These are phyloP conservation scores for Sinodicranocentrus sp. DNA, from an alignment of 2,888 invertebrate species.

Conservation along the genomic window DNA sequence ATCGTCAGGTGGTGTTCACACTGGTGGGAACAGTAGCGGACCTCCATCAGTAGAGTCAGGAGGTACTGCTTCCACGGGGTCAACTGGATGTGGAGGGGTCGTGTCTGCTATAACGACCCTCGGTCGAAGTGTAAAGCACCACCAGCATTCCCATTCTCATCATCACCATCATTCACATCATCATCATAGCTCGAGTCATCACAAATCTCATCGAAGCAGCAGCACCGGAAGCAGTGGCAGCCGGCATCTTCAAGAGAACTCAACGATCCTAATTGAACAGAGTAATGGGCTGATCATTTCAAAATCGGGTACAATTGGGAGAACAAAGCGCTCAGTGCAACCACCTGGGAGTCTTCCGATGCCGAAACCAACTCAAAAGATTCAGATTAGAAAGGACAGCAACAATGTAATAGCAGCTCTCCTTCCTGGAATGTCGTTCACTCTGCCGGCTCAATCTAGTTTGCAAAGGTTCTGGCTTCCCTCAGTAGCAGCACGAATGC, in stretches of 20 bases:
- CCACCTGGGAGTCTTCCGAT: slow-evolving; percentile 65
- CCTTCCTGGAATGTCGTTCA: slow-evolving; percentile 48
- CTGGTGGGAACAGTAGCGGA: slow-evolving; percentile 47
- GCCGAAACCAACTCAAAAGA: background rate
- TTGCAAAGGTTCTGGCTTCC: slow-evolving; percentile 20
- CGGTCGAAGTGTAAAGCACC: slow-evolving; percentile 21
- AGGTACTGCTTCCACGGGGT: slow-evolving; percentile 23
- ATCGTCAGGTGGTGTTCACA: background rate
- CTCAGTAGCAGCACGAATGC: slow-evolving; percentile 35
- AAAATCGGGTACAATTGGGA: slow-evolving; percentile 33
- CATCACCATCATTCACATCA: slow-evolving; percentile 23
- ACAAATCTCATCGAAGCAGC: slow-evolving; percentile 31
- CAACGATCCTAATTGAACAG: slow-evolving; percentile 9
- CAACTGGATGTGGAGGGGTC: slow-evolving; percentile 29
- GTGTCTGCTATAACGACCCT: slow-evolving; percentile 33
- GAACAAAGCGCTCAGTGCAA: slow-evolving; percentile 59
- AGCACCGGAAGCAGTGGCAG: slow-evolving; percentile 40
- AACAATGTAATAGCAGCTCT: slow-evolving; percentile 24
- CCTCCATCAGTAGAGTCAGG: slow-evolving; percentile 33
- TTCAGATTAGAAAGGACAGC: slow-evolving; percentile 22
- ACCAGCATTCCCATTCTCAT: slow-evolving; percentile 20
- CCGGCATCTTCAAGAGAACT: slow-evolving; percentile 23
- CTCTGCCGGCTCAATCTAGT: slow-evolving; percentile 46
- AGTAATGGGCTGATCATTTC: background rate
- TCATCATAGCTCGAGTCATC: slow-evolving; percentile 14